Conservation (phyloP, 2,888 invertebrate genomes). For the Leucophora obtusa region DNA sequence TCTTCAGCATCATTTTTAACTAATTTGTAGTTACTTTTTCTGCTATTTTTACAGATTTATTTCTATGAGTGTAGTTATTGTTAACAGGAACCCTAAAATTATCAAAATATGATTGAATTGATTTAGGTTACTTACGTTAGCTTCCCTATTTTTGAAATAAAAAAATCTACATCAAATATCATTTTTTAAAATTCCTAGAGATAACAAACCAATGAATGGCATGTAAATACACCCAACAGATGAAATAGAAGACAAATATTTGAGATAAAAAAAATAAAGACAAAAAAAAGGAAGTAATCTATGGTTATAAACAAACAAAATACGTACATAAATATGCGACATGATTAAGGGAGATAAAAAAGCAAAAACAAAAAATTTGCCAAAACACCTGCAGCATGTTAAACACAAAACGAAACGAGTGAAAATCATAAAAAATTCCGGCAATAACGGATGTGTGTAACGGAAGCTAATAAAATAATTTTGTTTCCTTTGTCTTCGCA, state of each 20-base stretch:
- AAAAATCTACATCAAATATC: neutral
- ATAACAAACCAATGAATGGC: neutral
- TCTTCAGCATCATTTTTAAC: no score
- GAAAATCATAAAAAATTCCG: constrained; percentile 17
- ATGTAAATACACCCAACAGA: neutral
- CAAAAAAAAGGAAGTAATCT: constrained; percentile 5
- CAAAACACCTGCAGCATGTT: neutral
- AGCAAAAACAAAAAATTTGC: neutral
- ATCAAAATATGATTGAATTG: constrained; percentile 25
- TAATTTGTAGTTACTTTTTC: no score
- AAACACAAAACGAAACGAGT: constrained; percentile 1
- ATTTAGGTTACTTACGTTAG: constrained; percentile 10
- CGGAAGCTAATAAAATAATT: constrained; percentile 49
- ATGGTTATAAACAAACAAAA: constrained; percentile 17
- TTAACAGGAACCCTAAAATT: constrained; percentile 1
- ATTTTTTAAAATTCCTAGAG: neutral
- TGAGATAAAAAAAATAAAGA: constrained; percentile 9
- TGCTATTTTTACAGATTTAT: no score
- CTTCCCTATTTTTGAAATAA: neutral
- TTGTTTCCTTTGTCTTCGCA: neutral
- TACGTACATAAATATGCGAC: neutral
- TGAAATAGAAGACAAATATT: neutral
- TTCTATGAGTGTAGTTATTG: no score
- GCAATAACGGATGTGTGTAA: constrained; percentile 31
- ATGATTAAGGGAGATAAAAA: neutral